Evolutionary conservation across 2,797 vertebrate species (phyloP).

Genomic region (Melopsittacus undulatus): DNA sequence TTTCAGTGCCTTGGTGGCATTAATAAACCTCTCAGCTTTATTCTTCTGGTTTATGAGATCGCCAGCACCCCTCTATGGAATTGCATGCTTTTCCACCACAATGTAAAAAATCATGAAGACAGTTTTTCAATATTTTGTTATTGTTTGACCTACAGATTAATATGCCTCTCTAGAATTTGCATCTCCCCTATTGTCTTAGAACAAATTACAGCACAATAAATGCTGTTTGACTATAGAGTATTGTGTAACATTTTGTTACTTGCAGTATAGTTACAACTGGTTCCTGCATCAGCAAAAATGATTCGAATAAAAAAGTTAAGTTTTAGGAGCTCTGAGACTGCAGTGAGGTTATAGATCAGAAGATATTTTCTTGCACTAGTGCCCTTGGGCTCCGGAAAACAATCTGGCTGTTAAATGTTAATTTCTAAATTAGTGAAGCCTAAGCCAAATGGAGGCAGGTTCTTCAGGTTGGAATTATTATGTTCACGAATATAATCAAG

Average conservation of each 20-base stretch:
- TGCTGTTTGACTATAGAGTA: conserved; percentile 60
- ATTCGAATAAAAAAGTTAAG: neutral
- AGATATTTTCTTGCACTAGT: conserved; percentile 22
- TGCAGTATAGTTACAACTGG: conserved; percentile 32
- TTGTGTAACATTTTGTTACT: conserved; percentile 21
- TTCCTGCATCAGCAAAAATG: conserved; percentile 50
- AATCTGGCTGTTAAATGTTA: conserved; percentile 54
- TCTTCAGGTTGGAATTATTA: neutral
- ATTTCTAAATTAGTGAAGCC: conserved; percentile 67
- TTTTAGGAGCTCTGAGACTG: conserved; percentile 36
- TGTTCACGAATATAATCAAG: conserved; percentile 6
- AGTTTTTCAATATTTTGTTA: conserved; percentile 75
- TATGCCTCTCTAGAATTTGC: conserved; percentile 75
- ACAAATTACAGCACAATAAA: conserved; percentile 72
- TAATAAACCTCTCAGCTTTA: conserved; percentile 72
- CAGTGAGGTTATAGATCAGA: conserved; percentile 30
- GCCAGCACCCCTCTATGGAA: conserved; percentile 58
- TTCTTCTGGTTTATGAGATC: conserved; percentile 69
- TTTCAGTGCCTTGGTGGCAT: conserved; percentile 69
- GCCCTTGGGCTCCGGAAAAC: conserved; percentile 33
- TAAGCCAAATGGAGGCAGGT: neutral
- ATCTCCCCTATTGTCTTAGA: conserved; percentile 64
- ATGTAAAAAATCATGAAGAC: conserved; percentile 74
- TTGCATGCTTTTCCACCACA: conserved; percentile 54
- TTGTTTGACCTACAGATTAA: conserved; percentile 78